Percentiles rank a stretch among this genome's conserved stretches.
Conservation (phyloP, 1,140 invertebrate species). For the Magallana gigas region DNA sequence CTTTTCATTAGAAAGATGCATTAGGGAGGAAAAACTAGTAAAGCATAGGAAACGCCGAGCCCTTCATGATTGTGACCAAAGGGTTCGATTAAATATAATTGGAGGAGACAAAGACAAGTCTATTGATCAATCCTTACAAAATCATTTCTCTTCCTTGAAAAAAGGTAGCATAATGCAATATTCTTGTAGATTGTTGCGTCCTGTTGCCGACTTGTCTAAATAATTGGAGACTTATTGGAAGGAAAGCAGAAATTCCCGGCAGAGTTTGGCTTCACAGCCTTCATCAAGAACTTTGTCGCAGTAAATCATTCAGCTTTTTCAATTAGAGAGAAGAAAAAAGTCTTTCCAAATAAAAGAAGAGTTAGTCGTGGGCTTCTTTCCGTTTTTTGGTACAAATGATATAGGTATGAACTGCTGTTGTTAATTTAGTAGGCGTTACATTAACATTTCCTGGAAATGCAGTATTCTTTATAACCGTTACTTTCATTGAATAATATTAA, state of each 20-base stretch:
- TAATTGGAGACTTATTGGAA: slow-evolving; percentile 31
- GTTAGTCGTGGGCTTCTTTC: no score
- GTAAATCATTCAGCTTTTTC: slow-evolving; percentile 18
- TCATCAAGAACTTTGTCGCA: slow-evolving; percentile 27
- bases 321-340: slow-evolving; percentile 2
- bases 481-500: no score
- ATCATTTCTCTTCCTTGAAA: slow-evolving; percentile 7
- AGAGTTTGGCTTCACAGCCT: neutral
- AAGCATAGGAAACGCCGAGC: neutral
- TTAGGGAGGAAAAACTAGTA: neutral
- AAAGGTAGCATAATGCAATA: slow-evolving; percentile 18
- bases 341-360: no score
- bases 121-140: slow-evolving; percentile 21
- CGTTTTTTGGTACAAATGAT: no score
- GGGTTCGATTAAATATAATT: neutral
- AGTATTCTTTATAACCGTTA: no score
- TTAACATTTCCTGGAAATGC: no score
- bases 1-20: slow-evolving; percentile 25
- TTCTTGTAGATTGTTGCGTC: neutral
- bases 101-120: slow-evolving; percentile 13
- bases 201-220: slow-evolving; percentile 6
- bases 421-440: no score
- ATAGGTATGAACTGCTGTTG: no score
- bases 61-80: neutral
- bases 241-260: slow-evolving; percentile 17